Percentiles rank a stretch among this genome's conserved stretches.
Conservation (phyloP, 2,888 invertebrate species). For the Lagria hirta region DNA sequence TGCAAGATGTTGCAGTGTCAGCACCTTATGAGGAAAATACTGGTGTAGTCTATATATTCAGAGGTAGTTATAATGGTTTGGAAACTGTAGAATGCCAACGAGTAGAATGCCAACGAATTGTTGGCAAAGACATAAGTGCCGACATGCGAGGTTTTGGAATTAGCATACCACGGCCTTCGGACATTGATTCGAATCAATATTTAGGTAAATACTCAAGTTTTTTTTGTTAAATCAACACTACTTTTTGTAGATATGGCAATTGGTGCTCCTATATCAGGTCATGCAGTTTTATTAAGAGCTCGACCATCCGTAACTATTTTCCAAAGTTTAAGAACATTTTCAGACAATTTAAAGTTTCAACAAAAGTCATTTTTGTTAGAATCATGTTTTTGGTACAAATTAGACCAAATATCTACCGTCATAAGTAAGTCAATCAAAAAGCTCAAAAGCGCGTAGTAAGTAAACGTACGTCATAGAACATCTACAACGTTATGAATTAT, state of each 20-base stretch:
- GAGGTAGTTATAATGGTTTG: conserved; percentile 57
- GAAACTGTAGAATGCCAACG: conserved; percentile 54
- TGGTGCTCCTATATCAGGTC: conserved; percentile 61
- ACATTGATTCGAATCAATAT: conserved; percentile 63
- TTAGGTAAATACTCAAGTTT: too few species aligned
- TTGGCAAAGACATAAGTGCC: conserved; percentile 38
- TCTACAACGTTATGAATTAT: too few species aligned
- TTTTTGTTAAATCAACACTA: too few species aligned
- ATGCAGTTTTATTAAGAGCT: conserved; percentile 58
- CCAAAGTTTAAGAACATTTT: conserved; percentile 19
- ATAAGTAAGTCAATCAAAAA: too few species aligned
- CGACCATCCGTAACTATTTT: conserved; percentile 45
- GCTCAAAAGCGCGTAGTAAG: too few species aligned
- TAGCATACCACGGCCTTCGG: conserved; percentile 61
- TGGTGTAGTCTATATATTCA: conserved; percentile 67
- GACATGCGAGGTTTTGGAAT: conserved; percentile 61
- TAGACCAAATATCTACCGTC: too few species aligned
- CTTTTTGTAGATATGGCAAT: conserved; percentile 65
- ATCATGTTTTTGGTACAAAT: conserved; percentile 10
- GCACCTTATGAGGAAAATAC: conserved; percentile 64
- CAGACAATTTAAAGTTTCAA: conserved; percentile 5
- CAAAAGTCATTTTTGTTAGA: conserved; percentile 8
- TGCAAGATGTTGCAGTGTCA: conserved; percentile 64
- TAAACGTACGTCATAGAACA: too few species aligned
- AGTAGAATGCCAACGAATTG: too few species aligned